Conservation (phyloP, 2,113 vertebrate species). For the Meriones unguiculatus region DNA sequence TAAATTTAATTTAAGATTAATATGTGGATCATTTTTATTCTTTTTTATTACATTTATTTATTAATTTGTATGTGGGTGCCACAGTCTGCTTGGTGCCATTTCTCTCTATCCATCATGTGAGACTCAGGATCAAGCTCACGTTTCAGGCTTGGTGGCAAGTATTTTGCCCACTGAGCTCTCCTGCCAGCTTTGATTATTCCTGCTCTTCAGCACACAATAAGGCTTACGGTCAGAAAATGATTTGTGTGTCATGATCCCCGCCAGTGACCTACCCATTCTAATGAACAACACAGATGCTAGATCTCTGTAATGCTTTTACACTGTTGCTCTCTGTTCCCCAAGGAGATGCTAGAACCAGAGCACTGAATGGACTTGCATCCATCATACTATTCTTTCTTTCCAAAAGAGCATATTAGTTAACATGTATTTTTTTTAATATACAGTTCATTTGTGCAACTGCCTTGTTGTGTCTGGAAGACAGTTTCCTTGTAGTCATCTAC, state of each 20-base stretch:
- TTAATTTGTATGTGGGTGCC: background rate
- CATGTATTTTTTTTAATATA: conserved; percentile 31
- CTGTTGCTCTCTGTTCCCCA: background rate
- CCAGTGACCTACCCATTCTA: conserved; percentile 7
- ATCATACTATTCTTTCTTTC: background rate
- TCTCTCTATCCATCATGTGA: background rate
- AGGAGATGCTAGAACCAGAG: conserved; percentile 49
- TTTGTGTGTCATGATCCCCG: conserved; percentile 29
- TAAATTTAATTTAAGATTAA: conserved; percentile 54
- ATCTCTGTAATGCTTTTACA: background rate
- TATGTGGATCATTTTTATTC: conserved; percentile 9
- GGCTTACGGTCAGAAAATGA: background rate
- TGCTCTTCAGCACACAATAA: background rate
- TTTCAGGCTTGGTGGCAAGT: background rate
- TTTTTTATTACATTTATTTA: background rate
- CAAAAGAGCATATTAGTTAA: conserved; percentile 2
- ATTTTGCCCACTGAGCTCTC: background rate
- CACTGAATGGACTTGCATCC: conserved; percentile 2
- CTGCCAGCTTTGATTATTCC: background rate
- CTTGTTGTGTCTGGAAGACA: background rate
- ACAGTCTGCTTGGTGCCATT: background rate
- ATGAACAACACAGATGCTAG: background rate
- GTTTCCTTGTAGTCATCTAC: background rate
- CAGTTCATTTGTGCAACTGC: background rate
- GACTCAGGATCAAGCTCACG: background rate